These are phyloP conservation scores for Tetranychus piercei DNA, from an alignment of 2,888 invertebrate species.

Conservation along the genomic window DNA sequence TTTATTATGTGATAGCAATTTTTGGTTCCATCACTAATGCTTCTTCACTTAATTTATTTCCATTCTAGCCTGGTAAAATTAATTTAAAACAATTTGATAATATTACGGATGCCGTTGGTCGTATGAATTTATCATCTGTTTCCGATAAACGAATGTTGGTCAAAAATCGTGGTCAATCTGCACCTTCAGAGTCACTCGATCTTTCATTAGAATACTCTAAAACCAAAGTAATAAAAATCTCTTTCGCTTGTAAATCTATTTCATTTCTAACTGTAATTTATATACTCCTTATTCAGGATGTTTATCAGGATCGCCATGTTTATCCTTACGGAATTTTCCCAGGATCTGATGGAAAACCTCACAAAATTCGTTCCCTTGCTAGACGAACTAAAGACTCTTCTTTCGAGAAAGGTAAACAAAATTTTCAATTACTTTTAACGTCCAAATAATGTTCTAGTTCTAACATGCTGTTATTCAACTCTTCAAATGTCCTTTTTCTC, in stretches of 20 bases:
- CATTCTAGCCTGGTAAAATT: slow-evolving; percentile 59
- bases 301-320: slow-evolving; percentile 39
- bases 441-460: not conserved
- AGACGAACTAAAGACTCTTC: slow-evolving; percentile 15
- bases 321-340: slow-evolving; percentile 49
- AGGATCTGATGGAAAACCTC: slow-evolving; percentile 40
- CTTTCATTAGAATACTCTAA: slow-evolving; percentile 53
- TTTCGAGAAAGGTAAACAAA: slow-evolving; percentile 4
- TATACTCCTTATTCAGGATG: not conserved
- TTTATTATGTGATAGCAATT: not conserved
- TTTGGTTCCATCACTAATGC: not conserved
- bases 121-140: slow-evolving; percentile 33
- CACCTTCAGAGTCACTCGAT: slow-evolving; percentile 55
- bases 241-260: not conserved
- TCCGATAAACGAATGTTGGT: slow-evolving; percentile 30
- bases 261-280: not conserved
- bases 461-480: too few species aligned
- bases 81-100: slow-evolving; percentile 72
- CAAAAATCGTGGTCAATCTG: slow-evolving; percentile 48
- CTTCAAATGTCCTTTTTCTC: too few species aligned
- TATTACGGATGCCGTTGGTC: slow-evolving; percentile 60
- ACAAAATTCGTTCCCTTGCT: slow-evolving; percentile 24
- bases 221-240: slow-evolving; percentile 32
- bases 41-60: slow-evolving; percentile 6
- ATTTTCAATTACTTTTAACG: not conserved